Evolutionary conservation across 2,797 vertebrate species (phyloP).

Genomic region (Crax fasciolata): DNA sequence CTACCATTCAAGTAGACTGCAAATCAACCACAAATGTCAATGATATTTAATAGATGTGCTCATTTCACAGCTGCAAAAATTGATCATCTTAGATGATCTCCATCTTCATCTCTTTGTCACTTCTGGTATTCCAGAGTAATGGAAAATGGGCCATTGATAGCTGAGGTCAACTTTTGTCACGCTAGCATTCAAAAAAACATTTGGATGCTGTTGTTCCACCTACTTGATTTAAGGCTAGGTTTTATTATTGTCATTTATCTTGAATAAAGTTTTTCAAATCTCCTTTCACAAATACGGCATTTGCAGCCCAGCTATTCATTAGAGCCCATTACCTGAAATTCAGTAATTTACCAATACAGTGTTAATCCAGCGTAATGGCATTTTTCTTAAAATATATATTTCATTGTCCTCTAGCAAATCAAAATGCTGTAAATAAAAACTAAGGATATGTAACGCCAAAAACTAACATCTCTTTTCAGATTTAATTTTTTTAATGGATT

Average conservation of each 20-base stretch:
- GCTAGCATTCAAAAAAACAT: neutral
- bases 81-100: neutral
- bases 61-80: slow-evolving; percentile 58
- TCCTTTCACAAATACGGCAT: neutral
- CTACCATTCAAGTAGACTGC: slow-evolving; percentile 33
- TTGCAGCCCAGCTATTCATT: neutral
- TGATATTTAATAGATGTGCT: slow-evolving; percentile 54
- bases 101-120: slow-evolving; percentile 55
- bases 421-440: slow-evolving; percentile 1
- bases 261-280: neutral
- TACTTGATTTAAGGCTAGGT: slow-evolving; percentile 7
- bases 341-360: neutral
- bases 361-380: neutral
- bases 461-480: neutral
- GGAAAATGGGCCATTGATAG: slow-evolving; percentile 1
- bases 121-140: slow-evolving; percentile 23
- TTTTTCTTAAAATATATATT: neutral
- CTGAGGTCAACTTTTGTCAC: neutral
- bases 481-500: neutral
- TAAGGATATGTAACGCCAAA: neutral
- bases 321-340: neutral
- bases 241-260: neutral
- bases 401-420: neutral
- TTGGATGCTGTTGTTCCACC: neutral
- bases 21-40: slow-evolving; percentile 33